Evolutionary conservation across 2,797 vertebrate species (phyloP).

Genomic region (Rhinogobio ventralis): DNA sequence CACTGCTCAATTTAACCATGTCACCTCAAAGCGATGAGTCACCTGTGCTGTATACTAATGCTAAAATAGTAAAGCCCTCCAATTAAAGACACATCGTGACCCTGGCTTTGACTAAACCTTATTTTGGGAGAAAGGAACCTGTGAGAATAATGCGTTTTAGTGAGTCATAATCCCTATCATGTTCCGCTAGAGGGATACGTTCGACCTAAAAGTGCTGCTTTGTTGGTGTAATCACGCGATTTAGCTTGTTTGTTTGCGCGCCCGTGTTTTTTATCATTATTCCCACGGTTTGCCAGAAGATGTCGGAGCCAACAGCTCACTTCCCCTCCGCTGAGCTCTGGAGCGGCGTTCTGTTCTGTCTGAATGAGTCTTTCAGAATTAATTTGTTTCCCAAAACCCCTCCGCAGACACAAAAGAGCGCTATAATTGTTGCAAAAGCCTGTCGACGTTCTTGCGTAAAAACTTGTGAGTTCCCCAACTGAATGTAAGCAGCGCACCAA

Average conservation of each 20-base stretch:
- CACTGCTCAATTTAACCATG: conserved; percentile 19
- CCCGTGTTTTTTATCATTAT: conserved; percentile 31
- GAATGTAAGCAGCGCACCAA: background rate
- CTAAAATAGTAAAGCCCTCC: conserved; percentile 1
- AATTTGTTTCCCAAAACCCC: conserved; percentile 30
- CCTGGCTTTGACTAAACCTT: conserved; percentile 14
- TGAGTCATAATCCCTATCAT: conserved; percentile 13
- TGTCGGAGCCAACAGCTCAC: background rate
- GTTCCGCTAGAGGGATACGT: conserved; percentile 20
- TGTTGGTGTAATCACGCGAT: conserved; percentile 27
- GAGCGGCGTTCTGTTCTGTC: conserved; percentile 1
- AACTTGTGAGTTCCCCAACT: background rate
- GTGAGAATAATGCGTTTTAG: background rate
- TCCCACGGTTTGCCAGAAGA: conserved; percentile 29
- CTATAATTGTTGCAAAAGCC: conserved; percentile 38
- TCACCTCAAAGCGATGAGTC: conserved; percentile 23
- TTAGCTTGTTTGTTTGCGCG: conserved; percentile 42
- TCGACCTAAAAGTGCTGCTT: conserved; percentile 22
- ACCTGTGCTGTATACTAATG: background rate
- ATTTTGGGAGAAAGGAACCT: background rate
- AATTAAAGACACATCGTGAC: background rate
- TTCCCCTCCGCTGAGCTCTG: conserved; percentile 9
- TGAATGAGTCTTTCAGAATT: conserved; percentile 42
- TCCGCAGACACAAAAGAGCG: conserved; percentile 21
- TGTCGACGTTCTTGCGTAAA: conserved; percentile 10